phyloP scores from a whole-genome alignment of 92 coral and sea anemone genomes.

The Zoanthus gigantus region DNA sequence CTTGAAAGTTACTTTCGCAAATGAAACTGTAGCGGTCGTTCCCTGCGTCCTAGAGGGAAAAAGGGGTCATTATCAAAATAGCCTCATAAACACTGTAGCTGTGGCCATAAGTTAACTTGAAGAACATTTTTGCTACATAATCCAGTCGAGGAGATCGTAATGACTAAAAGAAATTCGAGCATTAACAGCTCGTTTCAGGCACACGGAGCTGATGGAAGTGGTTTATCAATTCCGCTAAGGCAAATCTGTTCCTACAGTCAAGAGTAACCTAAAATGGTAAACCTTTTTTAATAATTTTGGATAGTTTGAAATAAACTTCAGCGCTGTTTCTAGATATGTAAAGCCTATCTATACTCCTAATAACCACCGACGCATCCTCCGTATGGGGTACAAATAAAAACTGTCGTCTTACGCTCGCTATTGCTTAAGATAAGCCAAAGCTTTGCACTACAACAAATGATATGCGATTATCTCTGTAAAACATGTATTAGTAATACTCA shows the following conservation, averaged over 20 bases:
- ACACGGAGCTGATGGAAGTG: constrained; percentile 4
- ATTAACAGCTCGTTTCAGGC: constrained; percentile 10
- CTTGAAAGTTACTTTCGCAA: constrained; percentile 47
- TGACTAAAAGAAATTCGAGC: neutral
- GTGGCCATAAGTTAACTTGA: constrained; percentile 20
- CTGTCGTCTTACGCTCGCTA: neutral
- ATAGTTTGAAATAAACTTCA: neutral
- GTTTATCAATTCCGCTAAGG: neutral
- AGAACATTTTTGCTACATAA: constrained; percentile 28
- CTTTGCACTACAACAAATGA: constrained; percentile 1
- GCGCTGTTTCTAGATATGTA: constrained; percentile 5
- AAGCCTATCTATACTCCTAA: neutral
- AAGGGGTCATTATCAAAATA: constrained; percentile 21
- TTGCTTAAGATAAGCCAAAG: constrained; percentile 2
- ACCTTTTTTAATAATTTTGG: neutral
- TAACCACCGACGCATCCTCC: constrained; percentile 1
- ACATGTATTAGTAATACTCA: constrained; percentile 3
- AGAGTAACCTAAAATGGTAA: neutral
- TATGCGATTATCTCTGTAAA: neutral
- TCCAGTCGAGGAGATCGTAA: constrained; percentile 15
- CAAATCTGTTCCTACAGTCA: constrained; percentile 1
- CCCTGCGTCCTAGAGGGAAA: constrained; percentile 36
- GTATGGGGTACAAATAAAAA: neutral
- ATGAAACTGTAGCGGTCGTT: constrained; percentile 49
- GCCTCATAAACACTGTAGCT: constrained; percentile 24